These are phyloP conservation scores for Ornithoptera alexandrae DNA, from an alignment of 2,888 invertebrate species.

Conservation along the genomic window DNA sequence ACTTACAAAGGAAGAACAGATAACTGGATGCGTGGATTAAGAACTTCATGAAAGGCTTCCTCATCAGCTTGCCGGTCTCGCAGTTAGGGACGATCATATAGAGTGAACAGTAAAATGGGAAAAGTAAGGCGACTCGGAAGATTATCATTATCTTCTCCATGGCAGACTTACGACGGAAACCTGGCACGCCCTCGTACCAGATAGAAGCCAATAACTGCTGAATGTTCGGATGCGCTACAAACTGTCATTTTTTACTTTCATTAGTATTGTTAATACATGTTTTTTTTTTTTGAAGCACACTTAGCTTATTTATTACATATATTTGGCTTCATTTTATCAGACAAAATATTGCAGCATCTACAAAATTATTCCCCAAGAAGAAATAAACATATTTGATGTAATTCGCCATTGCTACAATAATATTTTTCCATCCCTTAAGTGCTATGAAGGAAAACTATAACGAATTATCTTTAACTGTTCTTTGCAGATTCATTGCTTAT, in stretches of 20 bases:
- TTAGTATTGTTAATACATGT: background rate
- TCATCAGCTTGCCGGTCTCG: constrained; percentile 88
- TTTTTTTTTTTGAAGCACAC: too few relatives aligned
- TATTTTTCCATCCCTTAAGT: too few relatives aligned
- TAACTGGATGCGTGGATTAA: constrained; percentile 96
- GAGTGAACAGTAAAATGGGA: constrained; percentile 91
- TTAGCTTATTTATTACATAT: too few relatives aligned
- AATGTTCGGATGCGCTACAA: constrained; percentile 97
- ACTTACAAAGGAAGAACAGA: constrained; percentile 94
- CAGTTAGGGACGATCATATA: constrained; percentile 93
- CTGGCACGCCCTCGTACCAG: constrained; percentile 97
- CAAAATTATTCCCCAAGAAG: too few relatives aligned
- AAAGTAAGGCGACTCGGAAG: constrained; percentile 87
- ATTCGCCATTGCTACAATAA: too few relatives aligned
- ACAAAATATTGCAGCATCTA: too few relatives aligned
- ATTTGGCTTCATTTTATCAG: too few relatives aligned
- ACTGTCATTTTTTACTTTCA: constrained; percentile 69
- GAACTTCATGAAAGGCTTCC: constrained; percentile 98
- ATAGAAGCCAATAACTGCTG: constrained; percentile 94
- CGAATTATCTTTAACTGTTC: too few relatives aligned
- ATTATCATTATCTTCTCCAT: constrained; percentile 87
- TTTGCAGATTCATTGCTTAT: too few relatives aligned
- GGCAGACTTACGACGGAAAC: constrained; percentile 91
- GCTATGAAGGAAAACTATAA: too few relatives aligned
- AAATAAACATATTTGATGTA: too few relatives aligned